A percentile compares a stretch with the other conserved stretches of the same genome.
These are phyloP conservation scores for Eubasilissa splendida DNA, from an alignment of 2,888 invertebrate genomes.

Conservation along the genomic window DNA sequence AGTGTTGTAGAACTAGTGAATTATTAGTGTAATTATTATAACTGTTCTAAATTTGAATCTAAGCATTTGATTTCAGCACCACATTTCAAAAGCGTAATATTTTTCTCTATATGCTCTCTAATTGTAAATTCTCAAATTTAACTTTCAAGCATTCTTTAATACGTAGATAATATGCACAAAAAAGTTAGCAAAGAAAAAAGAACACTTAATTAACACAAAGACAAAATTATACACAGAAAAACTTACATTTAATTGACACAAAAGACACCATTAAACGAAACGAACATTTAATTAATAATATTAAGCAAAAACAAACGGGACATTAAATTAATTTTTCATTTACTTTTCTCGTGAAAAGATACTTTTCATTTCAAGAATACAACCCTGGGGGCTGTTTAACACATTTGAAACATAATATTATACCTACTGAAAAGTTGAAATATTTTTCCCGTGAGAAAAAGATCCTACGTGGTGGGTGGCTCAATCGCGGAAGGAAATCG, in stretches of 20 bases:
- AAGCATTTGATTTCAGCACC: no score
- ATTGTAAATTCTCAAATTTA: not conserved
- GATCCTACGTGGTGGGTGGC: not conserved
- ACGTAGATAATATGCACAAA: not conserved
- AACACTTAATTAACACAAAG: no score
- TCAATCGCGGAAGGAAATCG: constrained; percentile 14
- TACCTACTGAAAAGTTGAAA: not conserved
- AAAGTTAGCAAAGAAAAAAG: not conserved
- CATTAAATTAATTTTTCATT: not conserved
- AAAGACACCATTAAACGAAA: no score
- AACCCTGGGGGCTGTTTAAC: not conserved
- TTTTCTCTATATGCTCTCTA: not conserved
- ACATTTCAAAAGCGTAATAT: no score
- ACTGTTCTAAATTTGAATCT: no score
- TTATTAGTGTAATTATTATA: no score
- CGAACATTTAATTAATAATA: no score
- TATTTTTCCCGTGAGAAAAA: not conserved
- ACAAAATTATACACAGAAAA: no score
- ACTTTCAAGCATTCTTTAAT: not conserved
- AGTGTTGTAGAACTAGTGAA: no score
- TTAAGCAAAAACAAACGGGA: no score
- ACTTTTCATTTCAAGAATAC: not conserved
- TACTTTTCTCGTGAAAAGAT: not conserved
- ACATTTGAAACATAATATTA: not conserved
- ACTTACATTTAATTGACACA: no score